A percentile compares a stretch with the other conserved stretches of the same genome.
Evolutionary conservation across 1,140 invertebrate species (phyloP).

Genomic region (Adelges cooleyi): DNA sequence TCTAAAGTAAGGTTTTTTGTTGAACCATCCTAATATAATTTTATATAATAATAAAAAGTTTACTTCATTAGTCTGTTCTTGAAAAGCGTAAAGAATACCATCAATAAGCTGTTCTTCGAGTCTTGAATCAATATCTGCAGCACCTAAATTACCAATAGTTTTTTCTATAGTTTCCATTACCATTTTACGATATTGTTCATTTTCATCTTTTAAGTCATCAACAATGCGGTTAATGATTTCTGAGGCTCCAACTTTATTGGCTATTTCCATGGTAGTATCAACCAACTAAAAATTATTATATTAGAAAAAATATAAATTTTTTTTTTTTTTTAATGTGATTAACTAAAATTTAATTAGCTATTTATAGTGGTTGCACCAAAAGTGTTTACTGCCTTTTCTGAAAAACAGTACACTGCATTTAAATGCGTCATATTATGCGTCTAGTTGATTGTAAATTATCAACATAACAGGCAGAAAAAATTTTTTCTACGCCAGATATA

Average conservation of each 20-base stretch:
- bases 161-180: constrained; percentile 99
- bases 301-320: background rate
- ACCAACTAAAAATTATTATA: constrained; percentile 54
- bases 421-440: too few species aligned
- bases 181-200: constrained; percentile 99
- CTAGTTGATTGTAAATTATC: too few species aligned
- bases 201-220: constrained; percentile 98
- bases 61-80: constrained; percentile 97
- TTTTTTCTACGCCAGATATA: too few species aligned
- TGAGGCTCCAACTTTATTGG: constrained; percentile 96
- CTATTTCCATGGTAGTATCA: constrained; percentile 99
- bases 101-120: constrained; percentile 98
- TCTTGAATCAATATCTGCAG: constrained; percentile 93
- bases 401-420: too few species aligned
- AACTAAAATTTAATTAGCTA: too few species aligned
- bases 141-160: constrained; percentile 93
- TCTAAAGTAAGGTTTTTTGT: too few species aligned
- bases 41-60: constrained; percentile 31
- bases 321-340: too few species aligned
- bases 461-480: too few species aligned
- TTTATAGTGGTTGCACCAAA: too few species aligned
- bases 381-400: too few species aligned
- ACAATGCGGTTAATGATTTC: constrained; percentile 98
- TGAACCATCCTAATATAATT: too few species aligned
- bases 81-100: constrained; percentile 98